phyloP scores from a whole-genome alignment of 2,888 invertebrate genomes.

The Diogma glabrata region DNA sequence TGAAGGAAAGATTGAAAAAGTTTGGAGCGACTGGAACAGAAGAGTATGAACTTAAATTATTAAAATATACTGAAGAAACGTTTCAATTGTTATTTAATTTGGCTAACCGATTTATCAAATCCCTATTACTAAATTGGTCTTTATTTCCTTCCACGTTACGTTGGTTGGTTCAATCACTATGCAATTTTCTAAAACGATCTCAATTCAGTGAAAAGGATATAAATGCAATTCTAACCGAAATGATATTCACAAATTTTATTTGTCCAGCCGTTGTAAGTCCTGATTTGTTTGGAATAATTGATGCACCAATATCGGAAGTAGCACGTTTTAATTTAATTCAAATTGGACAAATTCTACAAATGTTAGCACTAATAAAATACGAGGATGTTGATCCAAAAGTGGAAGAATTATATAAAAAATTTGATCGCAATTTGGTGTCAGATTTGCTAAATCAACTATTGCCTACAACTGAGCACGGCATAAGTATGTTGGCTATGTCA shows the following conservation, averaged over 20 bases:
- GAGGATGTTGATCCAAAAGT: slow-evolving; percentile 65
- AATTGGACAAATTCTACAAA: slow-evolving; percentile 88
- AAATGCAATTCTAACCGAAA: slow-evolving; percentile 70
- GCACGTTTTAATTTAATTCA: slow-evolving; percentile 83
- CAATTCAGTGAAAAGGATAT: slow-evolving; percentile 32
- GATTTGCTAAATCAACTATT: slow-evolving; percentile 61
- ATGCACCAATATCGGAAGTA: slow-evolving; percentile 81
- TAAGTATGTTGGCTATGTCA: slow-evolving; percentile 28
- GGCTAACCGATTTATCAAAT: slow-evolving; percentile 68
- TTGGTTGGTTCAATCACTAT: slow-evolving; percentile 84
- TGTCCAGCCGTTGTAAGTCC: slow-evolving; percentile 96
- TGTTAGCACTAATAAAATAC: slow-evolving; percentile 73
- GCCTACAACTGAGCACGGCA: slow-evolving; percentile 33
- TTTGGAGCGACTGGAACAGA: slow-evolving; percentile 64
- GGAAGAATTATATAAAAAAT: slow-evolving; percentile 64
- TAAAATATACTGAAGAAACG: slow-evolving; percentile 67
- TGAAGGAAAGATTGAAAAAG: slow-evolving; percentile 44
- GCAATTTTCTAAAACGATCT: slow-evolving; percentile 51
- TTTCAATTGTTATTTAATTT: slow-evolving; percentile 67
- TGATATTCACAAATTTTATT: slow-evolving; percentile 86
- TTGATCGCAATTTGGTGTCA: slow-evolving; percentile 69
- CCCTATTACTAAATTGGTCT: slow-evolving; percentile 72
- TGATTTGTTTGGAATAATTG: slow-evolving; percentile 87
- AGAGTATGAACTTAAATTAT: slow-evolving; percentile 60
- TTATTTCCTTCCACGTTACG: slow-evolving; percentile 82